Base-by-base conservation (phyloP, 2,797 vertebrate genomes). In the Sphaeramia orbicularis region DNA sequence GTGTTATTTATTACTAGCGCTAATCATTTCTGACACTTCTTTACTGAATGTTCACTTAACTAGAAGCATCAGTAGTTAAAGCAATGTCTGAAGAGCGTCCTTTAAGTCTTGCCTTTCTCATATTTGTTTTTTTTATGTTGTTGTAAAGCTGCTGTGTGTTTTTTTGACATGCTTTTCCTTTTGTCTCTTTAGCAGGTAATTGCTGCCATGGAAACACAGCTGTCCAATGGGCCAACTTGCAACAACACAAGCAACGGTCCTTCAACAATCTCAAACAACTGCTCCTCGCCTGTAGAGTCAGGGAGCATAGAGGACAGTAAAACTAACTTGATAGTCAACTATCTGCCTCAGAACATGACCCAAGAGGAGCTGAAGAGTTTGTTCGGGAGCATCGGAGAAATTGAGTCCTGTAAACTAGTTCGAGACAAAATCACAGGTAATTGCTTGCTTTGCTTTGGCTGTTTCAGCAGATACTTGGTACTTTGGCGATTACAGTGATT, bases 311-410 rank as follows among this genome's bases (percentile, higher is more conserved):
- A 99, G 91, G 98, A 99, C 92, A 98, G 97, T 94, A 99, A 99
- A 95, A 99, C 98, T 78, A 99, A 99, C 92, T 94, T 99, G 92
- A 99, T 99, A 89, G 98, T 99, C 81, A 99, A 99, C 95, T 99
- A 99, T 85, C 96, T 99, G 94, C 98, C 98, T 79, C 98, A 99
- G 92, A 99, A 96, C 88, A 99, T 99, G 98, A 98, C 97, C 67
- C 98, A 99, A 70, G 97, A 99, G 45, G 98, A 99, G 63, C 93
- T 99, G 51, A 99, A 99, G 92, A 99, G 98, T 91, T 94, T 99
- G 53, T 99, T 99, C 80, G 96, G 97, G 32, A 99, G 97, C 93
- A 98, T 98, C 79, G 98, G 98, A 36, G 98, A 99, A 84, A 99
- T 99, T 38, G 98, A 99, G 86, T 99, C 98, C 89, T 99, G 97